phyloP scores from a whole-genome alignment of 2,797 vertebrate genomes.

The Martes flavigula region DNA sequence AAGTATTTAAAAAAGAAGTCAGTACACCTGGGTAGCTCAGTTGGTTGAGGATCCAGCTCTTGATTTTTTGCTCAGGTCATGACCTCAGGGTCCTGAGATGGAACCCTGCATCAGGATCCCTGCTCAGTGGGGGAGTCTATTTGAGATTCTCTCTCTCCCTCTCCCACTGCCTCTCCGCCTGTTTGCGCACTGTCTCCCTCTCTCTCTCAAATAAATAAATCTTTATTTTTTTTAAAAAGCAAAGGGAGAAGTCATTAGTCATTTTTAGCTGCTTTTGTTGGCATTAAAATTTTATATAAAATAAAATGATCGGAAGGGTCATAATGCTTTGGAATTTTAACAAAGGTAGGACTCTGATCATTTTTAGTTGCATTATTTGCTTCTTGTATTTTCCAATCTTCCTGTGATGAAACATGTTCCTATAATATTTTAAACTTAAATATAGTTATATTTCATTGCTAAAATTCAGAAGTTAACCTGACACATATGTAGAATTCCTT shows the following conservation, averaged over 20 bases:
- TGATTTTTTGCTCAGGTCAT: not conserved
- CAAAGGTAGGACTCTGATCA: not conserved
- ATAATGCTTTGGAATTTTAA: slow-evolving; percentile 14
- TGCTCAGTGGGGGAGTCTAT: not conserved
- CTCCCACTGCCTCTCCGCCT: not conserved
- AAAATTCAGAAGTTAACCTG: slow-evolving; percentile 29
- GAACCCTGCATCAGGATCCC: not conserved
- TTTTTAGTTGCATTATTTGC: slow-evolving; percentile 14
- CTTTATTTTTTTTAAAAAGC: not conserved
- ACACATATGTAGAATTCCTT: not conserved
- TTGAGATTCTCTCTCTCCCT: not conserved
- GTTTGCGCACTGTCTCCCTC: not conserved
- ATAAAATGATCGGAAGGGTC: not conserved
- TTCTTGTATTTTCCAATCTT: not conserved
- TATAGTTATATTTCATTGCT: not conserved
- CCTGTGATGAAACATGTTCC: not conserved
- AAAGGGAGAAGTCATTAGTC: not conserved
- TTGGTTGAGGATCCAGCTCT: not conserved
- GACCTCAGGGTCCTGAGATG: not conserved
- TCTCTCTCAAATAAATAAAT: not conserved
- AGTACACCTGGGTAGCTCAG: not conserved
- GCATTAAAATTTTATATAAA: slow-evolving; percentile 31
- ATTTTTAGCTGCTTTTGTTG: slow-evolving; percentile 35
- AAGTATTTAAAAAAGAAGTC: not conserved
- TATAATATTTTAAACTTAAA: slow-evolving; percentile 19